A percentile compares a stretch with the other conserved stretches of the same genome.
Conservation (phyloP, 2,113 vertebrate genomes). For the Dryoscopus gambensis region DNA sequence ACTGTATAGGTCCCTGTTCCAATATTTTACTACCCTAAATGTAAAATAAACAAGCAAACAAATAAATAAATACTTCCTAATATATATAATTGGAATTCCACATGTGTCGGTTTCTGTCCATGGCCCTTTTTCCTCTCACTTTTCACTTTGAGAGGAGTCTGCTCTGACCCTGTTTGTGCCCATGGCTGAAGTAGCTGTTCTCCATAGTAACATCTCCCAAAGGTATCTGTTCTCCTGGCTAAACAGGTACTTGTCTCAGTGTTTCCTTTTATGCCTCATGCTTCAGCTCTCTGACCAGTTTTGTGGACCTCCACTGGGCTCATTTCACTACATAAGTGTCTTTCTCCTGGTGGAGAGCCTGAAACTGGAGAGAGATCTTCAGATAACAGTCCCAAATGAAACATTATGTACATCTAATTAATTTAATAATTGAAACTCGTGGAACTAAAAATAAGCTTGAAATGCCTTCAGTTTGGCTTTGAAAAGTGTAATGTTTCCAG, state of each 20-base stretch:
- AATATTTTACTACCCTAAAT: not conserved
- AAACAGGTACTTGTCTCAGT: not conserved
- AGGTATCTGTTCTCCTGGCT: not conserved
- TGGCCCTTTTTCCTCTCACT: not conserved
- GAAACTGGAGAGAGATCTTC: not conserved
- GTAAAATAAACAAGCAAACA: not conserved
- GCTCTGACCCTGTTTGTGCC: not conserved
- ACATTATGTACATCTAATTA: not conserved
- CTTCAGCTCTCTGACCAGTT: not conserved
- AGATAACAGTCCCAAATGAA: not conserved
- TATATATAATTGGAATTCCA: not conserved
- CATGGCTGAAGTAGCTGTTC: not conserved
- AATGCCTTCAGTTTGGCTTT: not conserved
- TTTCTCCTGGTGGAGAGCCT: not conserved
- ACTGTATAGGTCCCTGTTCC: not conserved
- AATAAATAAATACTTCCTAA: not conserved
- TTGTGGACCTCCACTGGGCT: not conserved
- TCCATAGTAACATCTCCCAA: not conserved
- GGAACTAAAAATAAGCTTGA: constrained; percentile 20
- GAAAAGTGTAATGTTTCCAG: not conserved
- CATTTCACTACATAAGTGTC: not conserved
- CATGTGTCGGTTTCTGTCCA: not conserved
- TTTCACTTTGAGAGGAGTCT: not conserved
- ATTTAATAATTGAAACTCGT: not conserved
- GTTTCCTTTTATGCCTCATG: not conserved